Percentiles rank a stretch among this genome's conserved stretches.
These are phyloP conservation scores for Napeogenes sylphis DNA, from an alignment of 2,888 invertebrate genomes.

Conservation along the genomic window DNA sequence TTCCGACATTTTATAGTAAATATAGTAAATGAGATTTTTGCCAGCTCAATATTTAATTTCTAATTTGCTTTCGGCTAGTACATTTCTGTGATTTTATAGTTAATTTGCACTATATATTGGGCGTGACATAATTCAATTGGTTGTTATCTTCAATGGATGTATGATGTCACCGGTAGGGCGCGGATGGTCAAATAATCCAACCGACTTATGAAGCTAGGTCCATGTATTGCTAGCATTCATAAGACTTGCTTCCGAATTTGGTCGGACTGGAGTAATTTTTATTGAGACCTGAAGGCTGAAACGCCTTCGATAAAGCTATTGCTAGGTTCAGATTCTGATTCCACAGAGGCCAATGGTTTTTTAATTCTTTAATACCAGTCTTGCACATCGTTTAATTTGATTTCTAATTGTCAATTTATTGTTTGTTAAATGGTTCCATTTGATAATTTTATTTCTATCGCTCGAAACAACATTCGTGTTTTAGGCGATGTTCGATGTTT, in stretches of 20 bases:
- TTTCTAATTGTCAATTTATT: no score
- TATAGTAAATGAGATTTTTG: conserved; percentile 3
- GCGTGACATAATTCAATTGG: conserved; percentile 64
- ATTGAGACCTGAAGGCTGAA: no score
- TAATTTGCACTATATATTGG: conserved; percentile 42
- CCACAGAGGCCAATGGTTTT: background rate
- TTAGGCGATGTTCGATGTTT: no score
- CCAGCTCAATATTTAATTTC: background rate
- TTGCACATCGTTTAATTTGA: no score
- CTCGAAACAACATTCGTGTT: no score
- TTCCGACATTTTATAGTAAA: conserved; percentile 25
- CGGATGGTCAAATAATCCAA: conserved; percentile 51
- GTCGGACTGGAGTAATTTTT: conserved; percentile 18
- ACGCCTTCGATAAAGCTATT: no score
- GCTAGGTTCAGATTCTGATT: background rate
- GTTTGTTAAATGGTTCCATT: no score
- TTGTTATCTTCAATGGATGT: conserved; percentile 61
- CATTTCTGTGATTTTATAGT: conserved; percentile 23
- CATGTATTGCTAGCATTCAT: conserved; percentile 13
- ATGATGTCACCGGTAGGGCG: conserved; percentile 66
- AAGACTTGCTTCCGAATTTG: conserved; percentile 26
- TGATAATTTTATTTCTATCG: no score
- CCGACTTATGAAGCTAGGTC: conserved; percentile 31
- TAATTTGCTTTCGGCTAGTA: background rate
- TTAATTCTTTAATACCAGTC: no score